These are phyloP conservation scores for Gorilla gorilla DNA, from an alignment of 2,113 vertebrate genomes.

Conservation along the genomic window DNA sequence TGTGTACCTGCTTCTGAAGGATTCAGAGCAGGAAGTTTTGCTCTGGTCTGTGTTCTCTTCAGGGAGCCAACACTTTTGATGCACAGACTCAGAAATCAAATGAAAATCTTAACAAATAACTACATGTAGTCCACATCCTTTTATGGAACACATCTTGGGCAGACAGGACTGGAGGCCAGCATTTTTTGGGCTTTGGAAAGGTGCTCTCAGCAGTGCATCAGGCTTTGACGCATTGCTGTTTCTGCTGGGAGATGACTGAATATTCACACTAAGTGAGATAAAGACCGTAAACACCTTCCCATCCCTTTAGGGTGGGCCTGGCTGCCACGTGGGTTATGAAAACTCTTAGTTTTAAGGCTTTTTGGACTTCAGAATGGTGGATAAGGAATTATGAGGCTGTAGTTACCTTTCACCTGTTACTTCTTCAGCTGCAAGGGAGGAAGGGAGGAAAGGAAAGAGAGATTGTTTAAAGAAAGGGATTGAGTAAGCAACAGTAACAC, in stretches of 20 bases:
- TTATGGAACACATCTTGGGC: background rate
- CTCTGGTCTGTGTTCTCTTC: background rate
- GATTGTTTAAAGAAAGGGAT: background rate
- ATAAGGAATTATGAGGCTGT: background rate
- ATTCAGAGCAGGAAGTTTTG: background rate
- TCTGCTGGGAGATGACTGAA: background rate
- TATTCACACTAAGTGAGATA: background rate
- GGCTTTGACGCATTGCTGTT: background rate
- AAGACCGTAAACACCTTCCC: rapidly evolving
- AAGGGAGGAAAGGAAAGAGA: background rate
- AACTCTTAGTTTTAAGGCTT: background rate
- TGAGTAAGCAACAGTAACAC: rapidly evolving
- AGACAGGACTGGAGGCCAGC: background rate
- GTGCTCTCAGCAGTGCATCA: rapidly evolving
- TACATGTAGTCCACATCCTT: background rate
- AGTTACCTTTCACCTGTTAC: no score
- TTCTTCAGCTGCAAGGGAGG: background rate
- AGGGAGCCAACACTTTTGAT: background rate
- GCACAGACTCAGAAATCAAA: background rate
- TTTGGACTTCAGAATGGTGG: background rate
- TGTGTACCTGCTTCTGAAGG: background rate
- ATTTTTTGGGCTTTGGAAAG: background rate
- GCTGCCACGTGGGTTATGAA: background rate
- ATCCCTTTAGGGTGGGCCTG: background rate
- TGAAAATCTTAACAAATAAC: background rate